Evolutionary conservation across 2,888 invertebrate species (phyloP).

Genomic region (Oscheius sp.): DNA sequence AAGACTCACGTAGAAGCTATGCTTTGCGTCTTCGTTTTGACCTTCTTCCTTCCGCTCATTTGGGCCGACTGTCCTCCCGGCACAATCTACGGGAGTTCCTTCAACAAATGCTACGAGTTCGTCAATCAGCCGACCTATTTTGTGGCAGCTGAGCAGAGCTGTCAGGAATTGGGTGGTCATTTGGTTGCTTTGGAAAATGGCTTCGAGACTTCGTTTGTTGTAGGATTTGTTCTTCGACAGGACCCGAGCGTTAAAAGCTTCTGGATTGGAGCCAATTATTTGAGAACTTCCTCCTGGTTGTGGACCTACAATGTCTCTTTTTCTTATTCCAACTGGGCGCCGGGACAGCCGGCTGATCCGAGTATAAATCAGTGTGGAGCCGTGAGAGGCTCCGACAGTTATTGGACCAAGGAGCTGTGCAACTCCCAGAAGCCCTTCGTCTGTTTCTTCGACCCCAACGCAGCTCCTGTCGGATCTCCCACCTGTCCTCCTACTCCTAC

Average conservation of each 20-base stretch:
- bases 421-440: too few species aligned
- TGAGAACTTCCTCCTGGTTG: neutral
- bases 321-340: neutral
- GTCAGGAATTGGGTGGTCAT: slow-evolving; percentile 35
- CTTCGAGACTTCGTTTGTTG: neutral
- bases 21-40: too few species aligned
- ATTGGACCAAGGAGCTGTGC: too few species aligned
- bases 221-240: too few species aligned
- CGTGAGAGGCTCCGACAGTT: neutral
- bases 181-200: neutral
- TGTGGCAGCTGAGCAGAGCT: neutral
- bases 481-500: too few species aligned
- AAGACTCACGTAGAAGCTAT: too few species aligned
- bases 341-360: neutral
- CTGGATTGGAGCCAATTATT: neutral
- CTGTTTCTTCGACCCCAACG: too few species aligned
- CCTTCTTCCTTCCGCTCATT: too few species aligned
- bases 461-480: too few species aligned
- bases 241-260: too few species aligned
- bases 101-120: neutral
- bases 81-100: too few species aligned
- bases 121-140: neutral
- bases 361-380: neutral
- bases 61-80: too few species aligned
- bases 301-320: neutral